Conservation (phyloP, 1,140 invertebrate species). For the Heterodera schachtii region DNA sequence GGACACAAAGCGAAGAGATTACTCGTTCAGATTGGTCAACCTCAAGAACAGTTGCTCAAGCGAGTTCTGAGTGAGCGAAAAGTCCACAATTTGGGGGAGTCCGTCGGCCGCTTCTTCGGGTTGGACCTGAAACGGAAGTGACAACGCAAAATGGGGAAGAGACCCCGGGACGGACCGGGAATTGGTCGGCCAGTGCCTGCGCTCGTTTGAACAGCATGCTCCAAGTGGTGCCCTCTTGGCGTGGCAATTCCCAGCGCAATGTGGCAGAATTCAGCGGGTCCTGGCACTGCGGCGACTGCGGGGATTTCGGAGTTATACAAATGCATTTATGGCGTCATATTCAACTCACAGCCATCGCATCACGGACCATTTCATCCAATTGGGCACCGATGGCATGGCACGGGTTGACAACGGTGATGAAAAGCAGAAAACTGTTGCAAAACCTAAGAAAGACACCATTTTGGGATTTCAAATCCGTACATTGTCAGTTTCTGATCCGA, state of each 20-base stretch:
- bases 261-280: slow-evolving; percentile 27
- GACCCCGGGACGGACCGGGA: slow-evolving; percentile 9
- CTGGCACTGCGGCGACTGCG: slow-evolving; percentile 35
- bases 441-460: slow-evolving; percentile 25
- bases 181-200: slow-evolving; percentile 44
- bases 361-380: slow-evolving; percentile 35
- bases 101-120: slow-evolving; percentile 19
- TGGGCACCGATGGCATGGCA: background rate
- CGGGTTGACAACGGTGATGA: slow-evolving; percentile 48
- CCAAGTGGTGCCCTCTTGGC: slow-evolving; percentile 27
- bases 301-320: slow-evolving; percentile 11
- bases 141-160: background rate
- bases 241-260: slow-evolving; percentile 50
- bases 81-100: slow-evolving; percentile 44
- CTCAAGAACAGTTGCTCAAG: slow-evolving; percentile 52
- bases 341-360: slow-evolving; percentile 44
- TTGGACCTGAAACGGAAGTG: background rate
- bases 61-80: slow-evolving; percentile 49
- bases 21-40: slow-evolving; percentile 31
- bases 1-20: background rate
- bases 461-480: background rate
- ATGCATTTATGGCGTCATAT: slow-evolving; percentile 8
- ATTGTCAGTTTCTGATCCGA: too few relatives aligned
- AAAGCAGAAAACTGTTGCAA: slow-evolving; percentile 49
- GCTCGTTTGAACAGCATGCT: slow-evolving; percentile 38